Base-by-base conservation (phyloP, 2,888 invertebrate species). In the Kryphioiulus occultus region DNA sequence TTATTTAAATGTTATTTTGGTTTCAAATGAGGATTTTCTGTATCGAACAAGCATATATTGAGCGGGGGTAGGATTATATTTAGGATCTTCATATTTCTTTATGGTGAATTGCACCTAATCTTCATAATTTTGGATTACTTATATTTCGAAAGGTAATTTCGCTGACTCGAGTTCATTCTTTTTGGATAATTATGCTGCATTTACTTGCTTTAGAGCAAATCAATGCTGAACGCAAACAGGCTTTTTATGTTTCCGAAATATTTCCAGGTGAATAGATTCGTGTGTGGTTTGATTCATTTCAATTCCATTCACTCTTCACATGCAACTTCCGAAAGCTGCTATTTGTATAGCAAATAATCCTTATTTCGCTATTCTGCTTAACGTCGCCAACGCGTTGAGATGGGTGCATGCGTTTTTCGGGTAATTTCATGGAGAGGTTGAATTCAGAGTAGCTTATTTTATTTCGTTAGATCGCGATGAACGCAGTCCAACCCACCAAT, bases 321-420 rank as follows among this genome's bases (percentile, higher is more conserved):
- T n/a, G 22, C 59, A 19, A n/a, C n/a, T 59, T 1, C n/a, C 19
- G n/a, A 59, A 59, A 59, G 19, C 3, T 1, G n/a, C 17, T 59
- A 59, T 59, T 59, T 59, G n/a, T 59, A n/a, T 59, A 59, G 59
- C 59, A 59, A 59, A 59, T 59, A 59, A 59, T 59, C 59, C 59
- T 59, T 59, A 59, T n/a, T 59, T 59, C 59, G n/a, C 59, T 59
- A 59, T 59, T 59, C 19, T 59, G 19, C 59, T 22, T 59, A n/a
- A n/a, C 59, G n/a, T 19, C 19, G n/a, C 59, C 7, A 59, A 59
- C 22, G n/a, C n/a, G 59, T 0, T 5, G 59, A 59, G n/a, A 59
- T 0, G 59, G 0, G 0, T 59, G n/a, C 22, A n/a, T 59, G 59
- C 59, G 19, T 59, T 59, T n/a, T 59, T 19, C 59, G 59, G 59